Conservation (phyloP, 2,888 invertebrate species). For the Brenthis daphne region DNA sequence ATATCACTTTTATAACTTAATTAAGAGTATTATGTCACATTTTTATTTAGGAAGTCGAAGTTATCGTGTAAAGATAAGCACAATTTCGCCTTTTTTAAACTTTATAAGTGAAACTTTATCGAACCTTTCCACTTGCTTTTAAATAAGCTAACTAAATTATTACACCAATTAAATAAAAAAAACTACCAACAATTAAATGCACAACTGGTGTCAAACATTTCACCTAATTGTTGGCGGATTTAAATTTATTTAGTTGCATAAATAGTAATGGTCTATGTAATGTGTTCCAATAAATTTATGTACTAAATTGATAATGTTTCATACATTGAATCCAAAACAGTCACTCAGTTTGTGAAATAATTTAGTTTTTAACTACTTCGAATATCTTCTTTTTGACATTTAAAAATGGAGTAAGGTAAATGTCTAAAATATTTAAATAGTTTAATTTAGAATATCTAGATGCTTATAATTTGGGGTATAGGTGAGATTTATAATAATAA, state of each 20-base stretch:
- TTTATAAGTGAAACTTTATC: conserved; percentile 5
- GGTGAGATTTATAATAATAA: too few relatives aligned
- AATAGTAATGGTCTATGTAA: conserved; percentile 5
- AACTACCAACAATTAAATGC: conserved; percentile 30
- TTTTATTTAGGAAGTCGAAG: not conserved
- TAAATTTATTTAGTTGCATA: conserved; percentile 14
- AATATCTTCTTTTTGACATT: too few relatives aligned
- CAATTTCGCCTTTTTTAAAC: not conserved
- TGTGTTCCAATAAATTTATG: not conserved
- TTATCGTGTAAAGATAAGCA: not conserved
- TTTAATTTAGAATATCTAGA: too few relatives aligned
- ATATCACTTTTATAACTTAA: too few relatives aligned
- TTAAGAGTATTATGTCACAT: not conserved
- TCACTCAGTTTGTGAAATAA: too few relatives aligned
- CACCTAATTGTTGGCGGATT: conserved; percentile 29
- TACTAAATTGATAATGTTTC: too few relatives aligned
- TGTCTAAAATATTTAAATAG: too few relatives aligned
- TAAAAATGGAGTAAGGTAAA: too few relatives aligned
- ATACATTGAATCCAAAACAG: too few relatives aligned
- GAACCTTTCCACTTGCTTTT: conserved; percentile 27
- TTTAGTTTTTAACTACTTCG: too few relatives aligned
- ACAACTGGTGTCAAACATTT: conserved; percentile 25
- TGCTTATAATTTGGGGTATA: too few relatives aligned
- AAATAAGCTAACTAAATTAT: conserved; percentile 35
- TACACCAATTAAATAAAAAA: conserved; percentile 33